phyloP scores from a whole-genome alignment of 2,888 invertebrate genomes.

The Thecophora atra region DNA sequence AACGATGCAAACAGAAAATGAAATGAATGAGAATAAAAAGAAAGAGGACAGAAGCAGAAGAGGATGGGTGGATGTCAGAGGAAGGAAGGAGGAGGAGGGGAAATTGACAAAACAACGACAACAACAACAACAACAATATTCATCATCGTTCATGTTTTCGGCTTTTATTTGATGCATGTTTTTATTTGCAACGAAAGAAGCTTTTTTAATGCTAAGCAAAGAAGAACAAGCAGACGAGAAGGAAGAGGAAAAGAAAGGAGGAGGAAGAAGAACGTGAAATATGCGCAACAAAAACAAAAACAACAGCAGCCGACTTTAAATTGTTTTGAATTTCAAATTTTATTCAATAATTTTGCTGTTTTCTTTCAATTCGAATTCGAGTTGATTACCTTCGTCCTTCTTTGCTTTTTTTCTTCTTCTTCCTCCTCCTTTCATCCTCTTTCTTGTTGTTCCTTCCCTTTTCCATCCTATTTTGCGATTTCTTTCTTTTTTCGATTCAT shows the following conservation, averaged over 20 bases:
- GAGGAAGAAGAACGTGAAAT: background rate
- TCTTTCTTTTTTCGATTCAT: background rate
- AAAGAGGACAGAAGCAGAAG: background rate
- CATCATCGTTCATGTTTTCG: conserved; percentile 8
- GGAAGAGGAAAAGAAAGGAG: background rate
- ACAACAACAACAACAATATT: background rate
- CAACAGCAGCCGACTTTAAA: background rate
- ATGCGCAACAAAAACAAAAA: background rate
- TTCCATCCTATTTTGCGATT: background rate
- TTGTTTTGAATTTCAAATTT: background rate
- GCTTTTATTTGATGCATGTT: conserved; percentile 34
- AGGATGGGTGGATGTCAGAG: background rate
- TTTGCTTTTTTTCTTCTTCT: background rate
- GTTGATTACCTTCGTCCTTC: background rate
- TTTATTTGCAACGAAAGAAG: conserved; percentile 30
- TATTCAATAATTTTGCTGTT: background rate
- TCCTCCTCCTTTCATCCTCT: background rate
- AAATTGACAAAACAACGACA: background rate
- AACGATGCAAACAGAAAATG: too few species aligned
- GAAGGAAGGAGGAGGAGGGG: background rate
- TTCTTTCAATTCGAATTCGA: too few species aligned
- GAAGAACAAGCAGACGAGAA: background rate
- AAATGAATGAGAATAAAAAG: background rate
- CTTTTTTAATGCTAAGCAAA: conserved; percentile 14
- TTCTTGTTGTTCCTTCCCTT: too few species aligned